Base-by-base conservation (phyloP, 2,888 invertebrate species). In the Polylopha cassiicola region DNA sequence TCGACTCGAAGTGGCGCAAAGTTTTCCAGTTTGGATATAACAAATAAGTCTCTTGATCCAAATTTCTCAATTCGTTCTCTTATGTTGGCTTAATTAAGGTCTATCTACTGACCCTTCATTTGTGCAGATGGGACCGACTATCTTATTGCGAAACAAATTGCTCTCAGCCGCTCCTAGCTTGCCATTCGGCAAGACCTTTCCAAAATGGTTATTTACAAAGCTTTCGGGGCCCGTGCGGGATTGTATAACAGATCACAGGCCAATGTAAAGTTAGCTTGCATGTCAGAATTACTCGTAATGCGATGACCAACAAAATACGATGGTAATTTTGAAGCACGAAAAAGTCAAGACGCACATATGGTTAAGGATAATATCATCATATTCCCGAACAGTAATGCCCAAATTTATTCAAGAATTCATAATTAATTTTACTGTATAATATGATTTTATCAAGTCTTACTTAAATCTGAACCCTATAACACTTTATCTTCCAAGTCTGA, bases 131-230 rank as follows among this genome's bases (percentile, higher is more conserved):
- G 72, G 71, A 56, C 67, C 62, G 62, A 61, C 65, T 72, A 67
- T 73, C 73, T 71, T 75, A 77, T 79, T 79, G 68, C 73, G 61
- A 68, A 74, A 71, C 71, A 72, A 80, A 80, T 77, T 73, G 65
- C 68, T 66, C 64, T 56, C 58, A 52, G 58, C 57, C 60, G 61
- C 53, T 65, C 61, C 61, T 67, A 62, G 58, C 64, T 63, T 63
- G 53, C 61, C 61, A 58, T 57, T 64, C 58, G 67, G 59, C 55
- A 47, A 58, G 48, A 50, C 34, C 43, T 47, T 53, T 50, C 46
- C 37, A 33, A 46, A 52, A 53, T 47, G 36, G 55, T 55, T 53
- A 50, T 47, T 44, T 51, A 45, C 33, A 23, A 24, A 39, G 39
- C 28, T 18, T 18, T n/a, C n/a, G n/a, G n/a, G n/a, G n/a, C n/a